A percentile compares a stretch with the other conserved stretches of the same genome.
Conservation (phyloP, 2,797 vertebrate species). For the Urophycis tenuis region DNA sequence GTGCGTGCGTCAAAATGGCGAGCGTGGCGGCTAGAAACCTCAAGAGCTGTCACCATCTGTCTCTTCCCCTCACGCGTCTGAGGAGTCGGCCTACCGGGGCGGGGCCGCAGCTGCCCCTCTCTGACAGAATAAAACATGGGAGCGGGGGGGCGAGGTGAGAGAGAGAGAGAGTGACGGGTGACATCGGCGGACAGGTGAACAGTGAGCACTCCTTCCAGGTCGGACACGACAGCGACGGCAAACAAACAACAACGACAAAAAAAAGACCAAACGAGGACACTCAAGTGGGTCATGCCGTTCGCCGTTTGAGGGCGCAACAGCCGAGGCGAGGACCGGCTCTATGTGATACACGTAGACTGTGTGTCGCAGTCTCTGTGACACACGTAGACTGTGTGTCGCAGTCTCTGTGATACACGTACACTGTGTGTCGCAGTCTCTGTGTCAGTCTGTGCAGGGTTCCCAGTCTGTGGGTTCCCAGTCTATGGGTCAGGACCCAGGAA, state of each 20-base stretch:
- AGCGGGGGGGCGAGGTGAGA: background rate
- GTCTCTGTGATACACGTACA: too few species aligned
- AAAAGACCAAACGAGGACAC: background rate
- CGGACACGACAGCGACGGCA: background rate
- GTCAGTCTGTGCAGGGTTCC: too few species aligned
- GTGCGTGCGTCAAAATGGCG: too few species aligned
- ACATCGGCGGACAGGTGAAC: background rate
- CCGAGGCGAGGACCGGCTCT: background rate
- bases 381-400: too few species aligned
- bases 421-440: too few species aligned
- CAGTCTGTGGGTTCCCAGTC: background rate
- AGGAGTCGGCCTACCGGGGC: background rate
- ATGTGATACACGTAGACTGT: too few species aligned
- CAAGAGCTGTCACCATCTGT: conserved; percentile 17
- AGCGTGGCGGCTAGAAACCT: background rate
- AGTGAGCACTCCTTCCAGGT: background rate
- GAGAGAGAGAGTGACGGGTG: background rate
- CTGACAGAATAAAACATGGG: conserved; percentile 15
- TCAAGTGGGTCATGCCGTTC: background rate
- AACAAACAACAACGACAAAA: background rate
- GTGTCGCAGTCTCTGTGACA: too few species aligned
- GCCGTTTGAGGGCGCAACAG: too few species aligned
- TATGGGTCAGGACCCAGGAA: background rate
- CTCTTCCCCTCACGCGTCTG: background rate
- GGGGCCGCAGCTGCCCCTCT: conserved; percentile 25